phyloP scores from a whole-genome alignment of 2,888 invertebrate genomes.

The Anthrax anthrax region DNA sequence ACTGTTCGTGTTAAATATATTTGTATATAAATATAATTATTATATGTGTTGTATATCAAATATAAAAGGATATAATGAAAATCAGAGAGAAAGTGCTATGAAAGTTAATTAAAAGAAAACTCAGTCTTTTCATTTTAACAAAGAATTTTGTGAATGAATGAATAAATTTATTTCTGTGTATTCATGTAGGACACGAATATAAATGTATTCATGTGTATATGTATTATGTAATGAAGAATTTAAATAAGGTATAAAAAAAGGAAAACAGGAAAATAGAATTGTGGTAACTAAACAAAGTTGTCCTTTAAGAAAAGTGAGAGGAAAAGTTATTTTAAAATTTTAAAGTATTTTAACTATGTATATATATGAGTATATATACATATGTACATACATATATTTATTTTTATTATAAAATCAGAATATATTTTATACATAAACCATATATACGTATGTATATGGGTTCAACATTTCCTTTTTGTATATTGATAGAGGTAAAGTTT shows the following conservation, averaged over 20 bases:
- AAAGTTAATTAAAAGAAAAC: constrained; percentile 13
- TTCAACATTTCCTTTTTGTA: too few species aligned
- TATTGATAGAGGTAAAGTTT: too few species aligned
- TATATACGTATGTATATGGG: too few species aligned
- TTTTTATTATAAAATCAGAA: too few species aligned
- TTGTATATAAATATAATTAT: background rate
- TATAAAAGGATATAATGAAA: constrained; percentile 9
- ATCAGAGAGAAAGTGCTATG: constrained; percentile 11
- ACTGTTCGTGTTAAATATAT: too few species aligned
- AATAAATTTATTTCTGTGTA: background rate
- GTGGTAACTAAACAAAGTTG: too few species aligned
- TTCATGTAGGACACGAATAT: background rate
- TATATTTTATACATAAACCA: too few species aligned
- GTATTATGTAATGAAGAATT: background rate
- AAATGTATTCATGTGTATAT: too few species aligned
- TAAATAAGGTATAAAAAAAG: background rate
- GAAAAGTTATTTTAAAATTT: constrained; percentile 2
- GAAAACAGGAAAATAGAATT: background rate
- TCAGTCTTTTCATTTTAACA: constrained; percentile 1
- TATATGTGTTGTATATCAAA: too few species aligned
- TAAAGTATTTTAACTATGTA: too few species aligned
- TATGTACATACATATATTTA: too few species aligned
- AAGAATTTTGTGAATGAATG: background rate
- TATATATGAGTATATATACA: too few species aligned
- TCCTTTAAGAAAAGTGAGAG: constrained; percentile 8